Evolutionary conservation across 2,888 invertebrate species (phyloP), one percentile per base, ranked within the genome.

Genomic region (Sinotaia quadrata): DNA sequence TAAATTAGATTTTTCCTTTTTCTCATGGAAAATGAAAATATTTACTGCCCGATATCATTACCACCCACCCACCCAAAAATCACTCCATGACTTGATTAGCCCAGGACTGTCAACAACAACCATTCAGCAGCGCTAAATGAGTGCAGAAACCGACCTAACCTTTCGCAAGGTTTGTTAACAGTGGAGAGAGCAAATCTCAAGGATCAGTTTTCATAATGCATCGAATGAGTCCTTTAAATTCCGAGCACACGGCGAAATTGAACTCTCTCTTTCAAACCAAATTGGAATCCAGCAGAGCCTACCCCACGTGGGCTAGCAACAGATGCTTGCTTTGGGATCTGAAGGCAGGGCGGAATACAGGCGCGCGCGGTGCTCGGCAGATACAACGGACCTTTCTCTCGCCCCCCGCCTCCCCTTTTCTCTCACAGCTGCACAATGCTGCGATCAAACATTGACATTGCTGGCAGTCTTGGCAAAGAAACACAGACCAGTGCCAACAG

Each of bases 381-480:
- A 52, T 29, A 52, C 52, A 52, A 52, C 31, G 29, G 18, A 24
- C 24, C 58, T 58, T 29, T 58, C 41, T 24, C 24, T 24, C 47
- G 4, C 18, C 12, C 7, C 47, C 47, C 18, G n/a, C 15, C 47
- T 21, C 21, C 47, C 24, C 21, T 47, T 41, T 47, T n/a, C 36
- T 24, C 37, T n/a, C 24, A 5, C 41, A 58, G 58, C 34, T 24
- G 37, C 37, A 2, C 47, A 41, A 36, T 24, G 27, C 2, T 21
- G 57, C 58, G 37, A 27, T 36, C 58, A 58, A 58, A 58, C 58
- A 58, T 58, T 58, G 33, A 58, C 58, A 5, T 29, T 34, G 27
- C 21, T 27, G 21, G 21, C 27, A n/a, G 58, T 41, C 24, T 24
- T 31, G 58, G 27, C 21, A 37, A 58, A 41, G 41, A 58, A 58